Base-by-base conservation (phyloP, 2,888 invertebrate species). In the Phorcus lineatus region DNA sequence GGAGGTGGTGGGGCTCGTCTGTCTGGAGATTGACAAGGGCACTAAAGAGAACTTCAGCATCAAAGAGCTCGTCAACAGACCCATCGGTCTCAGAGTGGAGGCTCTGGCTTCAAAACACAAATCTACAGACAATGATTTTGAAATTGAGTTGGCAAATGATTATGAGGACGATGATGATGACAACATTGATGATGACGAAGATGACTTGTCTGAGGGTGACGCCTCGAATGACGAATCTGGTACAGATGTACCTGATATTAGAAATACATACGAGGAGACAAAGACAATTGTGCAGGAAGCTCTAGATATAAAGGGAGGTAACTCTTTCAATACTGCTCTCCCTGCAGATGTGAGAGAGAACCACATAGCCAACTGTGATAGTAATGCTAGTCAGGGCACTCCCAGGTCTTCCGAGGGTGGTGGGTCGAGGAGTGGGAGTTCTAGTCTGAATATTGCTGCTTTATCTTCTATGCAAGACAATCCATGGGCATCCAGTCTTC, bases 41-140 rank as follows among this genome's bases (percentile, higher is more conserved):
- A 55, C 77, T 13, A 86, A 84, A 52, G 83, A 84, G 67, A 83
- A 84, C 52, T 81, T 82, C 76, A 86, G 83, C 57, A 36, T 85
- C 11, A 82, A 83, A 55, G 85, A 85, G 52, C 31, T 80, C 22
- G 81, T 85, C 36, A 74, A 76, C 40, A 53, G 74, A n/a, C 79
- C 79, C 19, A 54, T 79, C 22, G 74, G 74, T 19, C 74, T 79
- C 19, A 53, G 78, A 19, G 55, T 76, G 11, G 76, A 76, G 55
- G 76, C 76, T 28, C 36, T 79, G 78, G 55, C 78, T 79, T 31
- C 57, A 70, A 17, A 52, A 79, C 54, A 75, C 40, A 13, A 57
- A 54, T 66, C 79, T 52, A 11, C 54, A 40, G 54, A 74, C 7
- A 67, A 77, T 57, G 67, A 31, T n/a, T 53, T 31, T 62, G 62